These are phyloP conservation scores for Stigmatopora argus DNA, from an alignment of 2,113 vertebrate genomes.

Conservation along the genomic window DNA sequence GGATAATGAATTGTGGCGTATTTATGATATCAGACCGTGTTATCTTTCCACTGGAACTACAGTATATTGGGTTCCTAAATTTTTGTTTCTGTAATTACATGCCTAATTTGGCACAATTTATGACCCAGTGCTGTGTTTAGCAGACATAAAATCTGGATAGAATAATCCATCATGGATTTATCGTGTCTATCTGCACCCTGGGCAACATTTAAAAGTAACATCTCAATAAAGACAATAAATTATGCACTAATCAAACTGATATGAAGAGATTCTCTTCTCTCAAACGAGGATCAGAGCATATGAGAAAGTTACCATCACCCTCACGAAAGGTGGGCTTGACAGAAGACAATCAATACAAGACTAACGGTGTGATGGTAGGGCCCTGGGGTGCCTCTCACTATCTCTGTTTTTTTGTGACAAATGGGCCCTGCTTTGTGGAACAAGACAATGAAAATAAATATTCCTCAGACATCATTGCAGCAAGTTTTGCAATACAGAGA, in stretches of 20 bases:
- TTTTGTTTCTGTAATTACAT: too few relatives aligned
- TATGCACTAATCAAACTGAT: constrained; percentile 1
- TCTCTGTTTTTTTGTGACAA: constrained; percentile 49
- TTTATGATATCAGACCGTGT: too few relatives aligned
- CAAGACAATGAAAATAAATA: constrained; percentile 57
- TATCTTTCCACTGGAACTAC: too few relatives aligned
- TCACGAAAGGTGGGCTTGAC: constrained; percentile 48
- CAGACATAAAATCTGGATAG: background rate
- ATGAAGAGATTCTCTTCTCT: constrained; percentile 6
- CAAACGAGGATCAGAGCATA: constrained; percentile 16
- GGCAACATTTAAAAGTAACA: background rate
- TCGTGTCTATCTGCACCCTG: background rate
- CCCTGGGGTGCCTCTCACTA: constrained; percentile 14
- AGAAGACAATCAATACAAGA: constrained; percentile 62
- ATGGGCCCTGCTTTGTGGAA: constrained; percentile 56
- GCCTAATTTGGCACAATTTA: too few relatives aligned
- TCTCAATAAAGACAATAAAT: background rate
- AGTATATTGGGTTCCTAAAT: too few relatives aligned
- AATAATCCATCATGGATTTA: background rate
- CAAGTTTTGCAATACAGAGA: constrained; percentile 25
- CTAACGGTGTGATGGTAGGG: constrained; percentile 41
- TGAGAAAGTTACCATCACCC: constrained; percentile 46
- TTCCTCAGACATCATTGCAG: constrained; percentile 32
- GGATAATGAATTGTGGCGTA: too few relatives aligned
- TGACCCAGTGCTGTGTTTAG: background rate